Conservation (phyloP, 1,140 invertebrate genomes). For the Lutraria rhynchaena region DNA sequence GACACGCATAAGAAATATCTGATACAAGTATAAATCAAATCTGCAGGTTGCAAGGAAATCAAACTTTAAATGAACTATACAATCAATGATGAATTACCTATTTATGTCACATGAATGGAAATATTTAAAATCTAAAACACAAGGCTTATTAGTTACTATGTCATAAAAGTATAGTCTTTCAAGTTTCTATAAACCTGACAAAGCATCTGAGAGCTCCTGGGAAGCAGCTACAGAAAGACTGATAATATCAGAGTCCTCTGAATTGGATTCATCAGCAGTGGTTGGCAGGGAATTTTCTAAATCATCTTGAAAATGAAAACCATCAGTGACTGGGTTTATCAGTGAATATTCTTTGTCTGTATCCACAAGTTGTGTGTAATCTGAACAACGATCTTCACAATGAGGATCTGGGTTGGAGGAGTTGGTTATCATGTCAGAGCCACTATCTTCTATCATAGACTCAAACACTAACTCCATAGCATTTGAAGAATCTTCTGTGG, state of each 20-base stretch:
- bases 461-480: constrained; percentile 12
- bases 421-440: background rate
- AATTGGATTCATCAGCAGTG: background rate
- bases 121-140: too few relatives aligned
- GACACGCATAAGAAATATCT: too few relatives aligned
- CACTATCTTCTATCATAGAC: constrained; percentile 15
- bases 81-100: too few relatives aligned
- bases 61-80: too few relatives aligned
- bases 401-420: constrained; percentile 10
- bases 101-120: too few relatives aligned
- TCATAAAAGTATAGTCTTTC: too few relatives aligned
- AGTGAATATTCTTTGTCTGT: constrained; percentile 25
- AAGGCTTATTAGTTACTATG: too few relatives aligned
- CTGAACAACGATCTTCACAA: constrained; percentile 11
- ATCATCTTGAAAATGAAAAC: constrained; percentile 35
- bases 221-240: constrained; percentile 32
- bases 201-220: constrained; percentile 36
- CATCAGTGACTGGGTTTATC: constrained; percentile 24
- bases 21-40: too few relatives aligned
- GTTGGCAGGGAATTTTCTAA: background rate
- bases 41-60: too few relatives aligned
- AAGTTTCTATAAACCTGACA: constrained; percentile 21
- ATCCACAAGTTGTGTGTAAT: constrained; percentile 31
- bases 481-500: background rate
- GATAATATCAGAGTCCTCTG: constrained; percentile 9